Percentiles rank a stretch among this genome's conserved stretches.
Evolutionary conservation across 2,888 invertebrate species (phyloP).

Genomic region (Pegoplata infirma): DNA sequence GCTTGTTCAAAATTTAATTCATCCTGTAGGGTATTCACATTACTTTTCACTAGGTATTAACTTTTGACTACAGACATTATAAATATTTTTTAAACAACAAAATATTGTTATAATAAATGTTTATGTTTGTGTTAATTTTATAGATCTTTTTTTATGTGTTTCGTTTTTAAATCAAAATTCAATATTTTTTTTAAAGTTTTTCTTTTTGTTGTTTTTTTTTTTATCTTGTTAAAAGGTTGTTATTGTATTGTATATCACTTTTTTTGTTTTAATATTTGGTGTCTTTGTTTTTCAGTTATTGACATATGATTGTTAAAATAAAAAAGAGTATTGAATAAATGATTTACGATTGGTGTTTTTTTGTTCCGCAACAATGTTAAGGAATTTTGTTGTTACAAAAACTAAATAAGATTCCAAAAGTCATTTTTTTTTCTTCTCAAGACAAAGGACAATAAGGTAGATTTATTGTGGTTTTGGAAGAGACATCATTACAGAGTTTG

Average conservation of each 20-base stretch:
- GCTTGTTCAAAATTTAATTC: not conserved
- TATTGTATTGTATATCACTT: constrained; percentile 12
- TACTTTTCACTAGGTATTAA: not conserved
- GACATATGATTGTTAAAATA: constrained; percentile 41
- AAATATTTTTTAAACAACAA: constrained; percentile 4
- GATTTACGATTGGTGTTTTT: constrained; percentile 56
- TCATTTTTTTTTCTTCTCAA: not conserved
- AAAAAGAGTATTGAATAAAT: constrained; percentile 40
- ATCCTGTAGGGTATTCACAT: not conserved
- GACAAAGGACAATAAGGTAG: not conserved
- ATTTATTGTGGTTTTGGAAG: too few species aligned
- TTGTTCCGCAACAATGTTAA: constrained; percentile 25
- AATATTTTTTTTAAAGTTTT: constrained; percentile 25
- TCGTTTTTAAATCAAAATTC: constrained; percentile 16
- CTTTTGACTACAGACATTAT: not conserved
- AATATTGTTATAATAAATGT: constrained; percentile 55
- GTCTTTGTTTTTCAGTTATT: constrained; percentile 35
- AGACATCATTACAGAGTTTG: not conserved
- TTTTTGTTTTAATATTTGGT: constrained; percentile 24
- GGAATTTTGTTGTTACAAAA: constrained; percentile 8
- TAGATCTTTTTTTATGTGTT: constrained; percentile 27
- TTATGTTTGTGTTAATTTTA: constrained; percentile 60
- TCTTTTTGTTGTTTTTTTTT: constrained; percentile 13
- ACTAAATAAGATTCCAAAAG: constrained; percentile 10
- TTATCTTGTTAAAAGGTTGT: constrained; percentile 26